Evolutionary conservation across 2,888 invertebrate species (phyloP).

Genomic region (Dolichopus griseipennis): DNA sequence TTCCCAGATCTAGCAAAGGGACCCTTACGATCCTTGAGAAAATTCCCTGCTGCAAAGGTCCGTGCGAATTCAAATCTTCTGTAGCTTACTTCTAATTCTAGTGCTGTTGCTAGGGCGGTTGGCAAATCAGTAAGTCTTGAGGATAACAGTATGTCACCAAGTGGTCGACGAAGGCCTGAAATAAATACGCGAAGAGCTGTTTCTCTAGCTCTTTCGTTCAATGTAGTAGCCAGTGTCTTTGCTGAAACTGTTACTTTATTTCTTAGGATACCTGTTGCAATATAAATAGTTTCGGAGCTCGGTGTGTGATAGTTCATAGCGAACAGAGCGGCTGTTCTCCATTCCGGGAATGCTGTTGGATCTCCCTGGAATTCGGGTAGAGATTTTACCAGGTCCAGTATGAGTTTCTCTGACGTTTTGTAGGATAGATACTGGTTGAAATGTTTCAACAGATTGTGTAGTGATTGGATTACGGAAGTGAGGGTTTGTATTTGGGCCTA

Average conservation of each 20-base stretch:
- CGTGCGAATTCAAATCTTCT: no score
- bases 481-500: neutral
- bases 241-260: constrained; percentile 17
- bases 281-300: neutral
- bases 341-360: neutral
- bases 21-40: neutral
- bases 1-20: no score
- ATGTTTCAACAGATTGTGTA: neutral
- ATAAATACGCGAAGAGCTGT: no score
- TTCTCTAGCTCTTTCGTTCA: no score
- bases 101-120: constrained; percentile 20
- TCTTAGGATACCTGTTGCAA: constrained; percentile 13
- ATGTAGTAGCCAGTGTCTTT: constrained; percentile 15
- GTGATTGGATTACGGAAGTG: neutral
- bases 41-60: neutral
- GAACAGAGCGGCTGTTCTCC: neutral
- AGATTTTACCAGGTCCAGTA: neutral
- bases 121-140: no score
- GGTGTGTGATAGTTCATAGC: neutral
- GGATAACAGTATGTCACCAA: no score
- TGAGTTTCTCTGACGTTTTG: neutral
- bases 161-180: no score
- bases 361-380: neutral
- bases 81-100: no score
- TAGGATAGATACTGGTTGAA: neutral